Conservation (phyloP, 2,113 vertebrate species). For the Tragelaphus scriptus region DNA sequence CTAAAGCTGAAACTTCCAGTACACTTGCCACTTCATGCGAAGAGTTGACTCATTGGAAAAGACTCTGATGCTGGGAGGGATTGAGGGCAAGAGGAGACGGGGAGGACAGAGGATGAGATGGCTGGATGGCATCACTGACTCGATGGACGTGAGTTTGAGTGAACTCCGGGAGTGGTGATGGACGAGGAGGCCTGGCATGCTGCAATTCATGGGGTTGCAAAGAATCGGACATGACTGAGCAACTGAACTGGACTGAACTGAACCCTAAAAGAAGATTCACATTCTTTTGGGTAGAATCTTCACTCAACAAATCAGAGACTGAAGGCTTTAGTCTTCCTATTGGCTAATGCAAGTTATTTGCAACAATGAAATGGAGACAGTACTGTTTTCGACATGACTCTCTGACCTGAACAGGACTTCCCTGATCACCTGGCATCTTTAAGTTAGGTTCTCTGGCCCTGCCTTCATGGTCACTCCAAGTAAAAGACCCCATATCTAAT, state of each 20-base stretch:
- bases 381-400: neutral
- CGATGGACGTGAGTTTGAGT: too few species aligned
- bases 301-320: neutral
- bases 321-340: neutral
- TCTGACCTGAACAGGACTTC: neutral
- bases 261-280: neutral
- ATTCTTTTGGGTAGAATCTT: neutral
- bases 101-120: too few species aligned
- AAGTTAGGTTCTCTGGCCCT: neutral
- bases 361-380: neutral
- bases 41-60: too few species aligned
- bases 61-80: too few species aligned
- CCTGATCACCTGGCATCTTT: neutral
- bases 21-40: too few species aligned
- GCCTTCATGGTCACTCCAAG: neutral
- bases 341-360: neutral
- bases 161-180: too few species aligned
- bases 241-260: too few species aligned
- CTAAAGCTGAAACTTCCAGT: too few species aligned
- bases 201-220: too few species aligned
- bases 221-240: rapidly evolving
- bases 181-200: too few species aligned
- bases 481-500: neutral
- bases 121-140: too few species aligned
- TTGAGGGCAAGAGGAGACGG: too few species aligned